phyloP scores from a whole-genome alignment of 2,888 invertebrate species.

The Apodemia mormo region DNA sequence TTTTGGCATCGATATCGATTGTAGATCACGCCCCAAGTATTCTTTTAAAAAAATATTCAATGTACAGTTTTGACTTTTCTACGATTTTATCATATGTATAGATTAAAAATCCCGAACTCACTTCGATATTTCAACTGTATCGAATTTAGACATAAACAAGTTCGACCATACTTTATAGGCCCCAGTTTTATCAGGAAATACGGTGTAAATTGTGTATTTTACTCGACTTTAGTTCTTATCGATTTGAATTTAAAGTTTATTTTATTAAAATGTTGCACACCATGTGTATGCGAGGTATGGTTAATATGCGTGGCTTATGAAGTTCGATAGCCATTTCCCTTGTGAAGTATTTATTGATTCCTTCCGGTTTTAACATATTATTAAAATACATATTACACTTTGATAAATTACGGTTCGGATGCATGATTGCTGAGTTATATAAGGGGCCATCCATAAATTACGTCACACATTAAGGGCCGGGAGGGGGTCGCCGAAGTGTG shows the following conservation, averaged over 20 bases:
- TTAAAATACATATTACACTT: not conserved
- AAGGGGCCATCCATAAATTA: no score
- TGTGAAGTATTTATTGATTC: slow-evolving; percentile 10
- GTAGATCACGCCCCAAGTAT: no score
- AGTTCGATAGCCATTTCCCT: slow-evolving; percentile 8
- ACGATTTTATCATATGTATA: no score
- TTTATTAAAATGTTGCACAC: not conserved
- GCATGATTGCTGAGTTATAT: no score
- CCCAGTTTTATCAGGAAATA: not conserved
- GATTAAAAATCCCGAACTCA: no score
- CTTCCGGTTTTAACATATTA: slow-evolving; percentile 7
- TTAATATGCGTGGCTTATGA: slow-evolving; percentile 1
- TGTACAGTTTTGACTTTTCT: no score
- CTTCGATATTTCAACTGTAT: not conserved
- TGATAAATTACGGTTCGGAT: not conserved
- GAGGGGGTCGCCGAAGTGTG: no score
- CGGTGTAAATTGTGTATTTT: not conserved
- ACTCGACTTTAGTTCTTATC: not conserved
- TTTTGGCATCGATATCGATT: no score
- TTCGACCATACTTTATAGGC: not conserved
- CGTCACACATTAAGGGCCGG: no score
- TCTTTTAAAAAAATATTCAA: no score
- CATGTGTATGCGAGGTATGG: not conserved
- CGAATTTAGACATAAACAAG: not conserved
- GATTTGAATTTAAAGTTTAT: not conserved